Conservation (phyloP, 2,797 vertebrate species). For the Scyliorhinus canicula region DNA sequence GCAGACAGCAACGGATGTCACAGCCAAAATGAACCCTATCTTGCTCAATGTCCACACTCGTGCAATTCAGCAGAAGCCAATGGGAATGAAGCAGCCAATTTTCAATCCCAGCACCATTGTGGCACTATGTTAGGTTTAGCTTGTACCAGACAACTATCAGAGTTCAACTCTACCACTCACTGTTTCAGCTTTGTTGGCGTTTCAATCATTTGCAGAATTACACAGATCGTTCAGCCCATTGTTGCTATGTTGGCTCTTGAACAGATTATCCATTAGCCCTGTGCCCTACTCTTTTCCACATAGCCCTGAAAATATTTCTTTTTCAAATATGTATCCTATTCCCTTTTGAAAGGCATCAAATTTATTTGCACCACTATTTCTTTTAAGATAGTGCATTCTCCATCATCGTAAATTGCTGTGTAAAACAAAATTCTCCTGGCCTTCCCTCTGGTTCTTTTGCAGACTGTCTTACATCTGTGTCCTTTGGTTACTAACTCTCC, state of each 20-base stretch:
- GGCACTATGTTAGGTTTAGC: background rate
- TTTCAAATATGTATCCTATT: background rate
- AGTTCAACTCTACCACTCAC: background rate
- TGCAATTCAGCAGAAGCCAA: background rate
- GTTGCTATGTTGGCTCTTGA: background rate
- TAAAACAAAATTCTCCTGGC: background rate
- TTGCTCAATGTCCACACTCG: background rate
- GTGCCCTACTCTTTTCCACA: background rate
- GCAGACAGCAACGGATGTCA: background rate
- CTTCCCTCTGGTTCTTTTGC: background rate
- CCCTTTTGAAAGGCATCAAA: background rate
- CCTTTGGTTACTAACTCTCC: background rate
- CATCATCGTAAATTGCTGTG: background rate
- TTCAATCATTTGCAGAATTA: background rate
- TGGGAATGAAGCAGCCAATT: background rate
- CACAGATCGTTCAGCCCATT: background rate
- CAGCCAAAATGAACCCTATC: background rate
- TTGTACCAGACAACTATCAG: background rate
- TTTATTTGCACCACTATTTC: background rate
- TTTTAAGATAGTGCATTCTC: background rate
- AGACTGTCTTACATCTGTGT: background rate
- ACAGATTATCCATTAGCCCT: background rate
- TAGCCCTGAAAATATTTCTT: background rate
- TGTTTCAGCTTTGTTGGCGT: background rate
- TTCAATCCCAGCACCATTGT: background rate